phyloP scores from a whole-genome alignment of 1,140 invertebrate species.

The Trichoplusia ni region DNA sequence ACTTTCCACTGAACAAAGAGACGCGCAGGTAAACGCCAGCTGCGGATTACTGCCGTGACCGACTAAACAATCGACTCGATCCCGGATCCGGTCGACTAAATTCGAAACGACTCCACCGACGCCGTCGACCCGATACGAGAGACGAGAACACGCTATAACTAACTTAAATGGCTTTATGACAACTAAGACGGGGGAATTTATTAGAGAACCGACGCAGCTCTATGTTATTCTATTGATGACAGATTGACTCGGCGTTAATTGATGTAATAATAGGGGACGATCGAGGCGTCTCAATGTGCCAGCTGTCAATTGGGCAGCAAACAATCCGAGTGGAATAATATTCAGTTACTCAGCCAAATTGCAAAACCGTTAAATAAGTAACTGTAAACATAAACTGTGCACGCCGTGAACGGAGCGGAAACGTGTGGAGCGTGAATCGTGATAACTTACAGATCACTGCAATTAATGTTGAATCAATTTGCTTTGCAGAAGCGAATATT shows the following conservation, averaged over 20 bases:
- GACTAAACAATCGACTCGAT: conserved; percentile 48
- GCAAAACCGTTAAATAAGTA: conserved; percentile 62
- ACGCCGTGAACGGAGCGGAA: conserved; percentile 34
- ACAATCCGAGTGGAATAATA: conserved; percentile 40
- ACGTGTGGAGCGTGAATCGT: conserved; percentile 43
- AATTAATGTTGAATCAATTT: conserved; percentile 76
- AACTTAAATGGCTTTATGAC: conserved; percentile 75
- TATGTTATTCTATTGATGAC: conserved; percentile 45
- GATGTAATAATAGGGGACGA: conserved; percentile 36
- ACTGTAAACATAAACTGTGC: conserved; percentile 53
- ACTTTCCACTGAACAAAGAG: conserved; percentile 74
- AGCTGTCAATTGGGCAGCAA: conserved; percentile 40
- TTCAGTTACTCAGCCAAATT: conserved; percentile 44
- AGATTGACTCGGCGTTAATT: conserved; percentile 48
- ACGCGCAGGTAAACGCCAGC: conserved; percentile 70
- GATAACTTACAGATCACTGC: conserved; percentile 53
- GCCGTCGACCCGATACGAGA: conserved; percentile 35
- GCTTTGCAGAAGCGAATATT: conserved; percentile 60
- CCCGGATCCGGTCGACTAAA: conserved; percentile 41
- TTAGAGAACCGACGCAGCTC: conserved; percentile 42
- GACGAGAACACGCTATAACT: conserved; percentile 43
- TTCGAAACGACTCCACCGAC: conserved; percentile 21
- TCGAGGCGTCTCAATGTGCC: conserved; percentile 24
- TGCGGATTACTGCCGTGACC: conserved; percentile 62
- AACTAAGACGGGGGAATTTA: conserved; percentile 62